A percentile compares a stretch with the other conserved stretches of the same genome.
phyloP scores from a whole-genome alignment of 2,888 invertebrate species.

The Meliscaeva auricollis region DNA sequence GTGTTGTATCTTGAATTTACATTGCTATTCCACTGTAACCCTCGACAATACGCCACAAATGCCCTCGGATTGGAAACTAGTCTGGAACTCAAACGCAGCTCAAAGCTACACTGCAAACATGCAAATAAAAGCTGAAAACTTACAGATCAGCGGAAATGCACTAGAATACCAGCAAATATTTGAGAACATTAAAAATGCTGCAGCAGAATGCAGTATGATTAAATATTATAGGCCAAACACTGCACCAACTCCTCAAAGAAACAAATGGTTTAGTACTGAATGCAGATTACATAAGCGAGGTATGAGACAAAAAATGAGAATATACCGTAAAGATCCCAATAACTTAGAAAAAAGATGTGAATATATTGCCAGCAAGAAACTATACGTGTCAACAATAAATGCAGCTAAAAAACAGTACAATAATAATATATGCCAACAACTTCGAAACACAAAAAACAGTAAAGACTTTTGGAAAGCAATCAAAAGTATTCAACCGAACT shows the following conservation, averaged over 20 bases:
- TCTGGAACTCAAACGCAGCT: not conserved
- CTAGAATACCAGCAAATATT: not conserved
- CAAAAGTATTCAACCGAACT: no score
- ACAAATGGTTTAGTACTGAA: not conserved
- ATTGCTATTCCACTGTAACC: not conserved
- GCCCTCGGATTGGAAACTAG: not conserved
- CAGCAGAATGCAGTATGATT: not conserved
- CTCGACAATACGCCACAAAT: not conserved
- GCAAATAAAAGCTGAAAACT: not conserved
- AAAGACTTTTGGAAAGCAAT: no score
- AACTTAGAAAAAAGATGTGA: no score
- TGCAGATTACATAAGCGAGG: not conserved
- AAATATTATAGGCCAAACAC: not conserved
- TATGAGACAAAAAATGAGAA: constrained; percentile 6
- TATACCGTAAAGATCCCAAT: constrained; percentile 2
- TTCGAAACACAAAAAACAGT: no score
- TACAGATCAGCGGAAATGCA: not conserved
- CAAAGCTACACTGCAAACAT: not conserved
- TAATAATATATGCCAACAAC: no score
- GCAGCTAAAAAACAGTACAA: no score
- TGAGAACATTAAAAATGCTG: constrained; percentile 5
- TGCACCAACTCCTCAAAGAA: not conserved
- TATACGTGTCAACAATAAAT: no score
- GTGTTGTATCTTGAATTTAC: not conserved
- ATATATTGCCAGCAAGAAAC: no score